Conservation (phyloP, 2,113 vertebrate genomes). For the Conger conger region DNA sequence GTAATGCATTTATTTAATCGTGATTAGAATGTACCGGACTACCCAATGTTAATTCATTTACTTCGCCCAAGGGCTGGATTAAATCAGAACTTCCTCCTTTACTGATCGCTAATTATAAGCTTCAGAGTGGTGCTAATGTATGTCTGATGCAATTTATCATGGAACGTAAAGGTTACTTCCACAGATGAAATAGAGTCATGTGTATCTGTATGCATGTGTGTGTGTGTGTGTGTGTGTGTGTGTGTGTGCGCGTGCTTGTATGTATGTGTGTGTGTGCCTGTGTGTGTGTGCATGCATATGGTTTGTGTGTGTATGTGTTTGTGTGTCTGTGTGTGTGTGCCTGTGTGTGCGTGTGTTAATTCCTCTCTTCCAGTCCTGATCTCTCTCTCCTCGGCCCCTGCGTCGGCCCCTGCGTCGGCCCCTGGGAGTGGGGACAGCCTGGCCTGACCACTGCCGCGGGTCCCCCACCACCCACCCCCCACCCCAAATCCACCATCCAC, state of each 20-base stretch:
- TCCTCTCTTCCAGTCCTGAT: constrained; percentile 67
- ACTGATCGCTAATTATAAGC: background rate
- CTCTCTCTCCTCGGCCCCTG: constrained; percentile 5
- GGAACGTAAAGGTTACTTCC: background rate
- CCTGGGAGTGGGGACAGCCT: constrained; percentile 15
- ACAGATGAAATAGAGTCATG: constrained; percentile 10
- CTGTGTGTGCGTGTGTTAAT: constrained; percentile 1
- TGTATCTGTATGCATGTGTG: background rate
- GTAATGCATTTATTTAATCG: background rate
- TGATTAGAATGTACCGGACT: background rate
- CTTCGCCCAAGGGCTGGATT: background rate
- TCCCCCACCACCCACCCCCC: background rate
- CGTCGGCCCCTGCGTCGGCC: constrained; percentile 33
- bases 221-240: constrained; percentile 18
- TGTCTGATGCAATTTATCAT: background rate
- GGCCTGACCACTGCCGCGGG: constrained; percentile 15
- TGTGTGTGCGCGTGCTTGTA: constrained; percentile 15
- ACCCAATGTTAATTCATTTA: background rate
- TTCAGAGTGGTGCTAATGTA: background rate
- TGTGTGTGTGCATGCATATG: constrained; percentile 14
- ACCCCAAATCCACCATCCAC: background rate
- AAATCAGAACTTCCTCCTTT: background rate
- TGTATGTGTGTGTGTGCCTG: constrained; percentile 19
- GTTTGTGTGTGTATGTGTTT: constrained; percentile 27
- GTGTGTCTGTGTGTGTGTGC: constrained; percentile 17